Evolutionary conservation across 2,113 vertebrate genomes (phyloP), one percentile per base, ranked within the genome.

Genomic region (Pyrgilauda ruficollis): DNA sequence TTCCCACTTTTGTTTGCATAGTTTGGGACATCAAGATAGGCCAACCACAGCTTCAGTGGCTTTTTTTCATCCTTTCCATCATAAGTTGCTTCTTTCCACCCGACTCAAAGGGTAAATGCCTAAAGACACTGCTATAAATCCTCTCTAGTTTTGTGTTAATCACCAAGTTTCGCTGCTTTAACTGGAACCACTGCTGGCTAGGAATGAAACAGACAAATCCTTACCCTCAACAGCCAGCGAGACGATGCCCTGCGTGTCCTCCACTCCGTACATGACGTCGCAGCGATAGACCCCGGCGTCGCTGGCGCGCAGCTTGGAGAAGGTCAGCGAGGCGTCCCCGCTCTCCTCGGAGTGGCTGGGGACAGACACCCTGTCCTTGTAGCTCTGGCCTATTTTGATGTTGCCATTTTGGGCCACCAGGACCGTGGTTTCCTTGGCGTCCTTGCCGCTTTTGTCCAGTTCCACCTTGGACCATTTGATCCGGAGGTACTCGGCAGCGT

Each of bases 401-500:
- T 98, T 98, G 59, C 99, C 99, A 18, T 99, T 98, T 64, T 99
- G 99, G 52, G 99, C 98, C 91, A 99, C 99, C 9, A 99, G 97
- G 68, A 99, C 99, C 1, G 98, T 99, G 30, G 98, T 98, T 97
- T 99, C 99, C 84, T 97, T 98, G 90, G 98, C 95, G 17, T 98
- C 98, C 89, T 98, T 98, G 78, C 98, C 98, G 13, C 89, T 97
- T 69, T 96, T 97, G 66, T 98, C 97, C 61, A 97, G 92, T 39
- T 98, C 98, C 61, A 99, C 98, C 97, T 98, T 99, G 87, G 98
- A 99, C 99, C 99, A 99, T 96, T 99, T 99, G 97, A 99, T 99
- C 73, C 99, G 98, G 75, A 99, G 97, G 96, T 98, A 98, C 88
- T 99, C 99, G 10, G 94, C 97, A 28, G 94, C 97, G 8, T 97